Conservation (phyloP, 2,113 vertebrate species). For the Anoura caudifer region DNA sequence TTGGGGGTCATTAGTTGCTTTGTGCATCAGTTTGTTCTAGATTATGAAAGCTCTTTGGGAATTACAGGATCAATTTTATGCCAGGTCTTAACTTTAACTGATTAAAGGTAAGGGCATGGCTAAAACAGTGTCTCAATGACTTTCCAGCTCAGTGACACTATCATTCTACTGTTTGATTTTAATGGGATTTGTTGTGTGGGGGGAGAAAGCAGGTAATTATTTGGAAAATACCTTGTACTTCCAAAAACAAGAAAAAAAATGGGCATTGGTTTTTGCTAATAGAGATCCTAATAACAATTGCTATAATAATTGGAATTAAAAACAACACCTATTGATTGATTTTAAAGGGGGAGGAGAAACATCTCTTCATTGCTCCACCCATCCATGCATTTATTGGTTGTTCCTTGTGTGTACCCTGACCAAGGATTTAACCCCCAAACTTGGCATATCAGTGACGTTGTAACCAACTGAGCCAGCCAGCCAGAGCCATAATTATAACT, state of each 20-base stretch:
- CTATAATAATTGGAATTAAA: background rate
- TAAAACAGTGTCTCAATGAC: background rate
- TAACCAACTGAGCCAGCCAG: no score
- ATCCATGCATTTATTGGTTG: no score
- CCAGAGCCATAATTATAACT: background rate
- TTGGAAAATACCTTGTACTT: slow-evolving; percentile 7
- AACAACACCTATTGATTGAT: no score
- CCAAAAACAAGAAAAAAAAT: background rate
- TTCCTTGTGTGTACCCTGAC: no score
- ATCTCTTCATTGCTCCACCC: no score
- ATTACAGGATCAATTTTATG: background rate
- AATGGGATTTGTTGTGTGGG: background rate
- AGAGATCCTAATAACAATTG: background rate
- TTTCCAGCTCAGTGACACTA: background rate
- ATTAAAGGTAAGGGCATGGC: background rate
- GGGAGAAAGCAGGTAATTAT: background rate
- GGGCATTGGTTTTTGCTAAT: background rate
- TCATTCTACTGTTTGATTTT: background rate
- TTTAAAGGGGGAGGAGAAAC: no score
- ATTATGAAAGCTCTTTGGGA: background rate
- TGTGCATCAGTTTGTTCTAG: background rate
- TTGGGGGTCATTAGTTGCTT: background rate
- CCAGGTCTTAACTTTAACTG: background rate
- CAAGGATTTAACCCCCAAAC: no score
- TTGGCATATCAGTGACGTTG: no score